Conservation (phyloP, 2,888 invertebrate species). For the Brenthis daphne region DNA sequence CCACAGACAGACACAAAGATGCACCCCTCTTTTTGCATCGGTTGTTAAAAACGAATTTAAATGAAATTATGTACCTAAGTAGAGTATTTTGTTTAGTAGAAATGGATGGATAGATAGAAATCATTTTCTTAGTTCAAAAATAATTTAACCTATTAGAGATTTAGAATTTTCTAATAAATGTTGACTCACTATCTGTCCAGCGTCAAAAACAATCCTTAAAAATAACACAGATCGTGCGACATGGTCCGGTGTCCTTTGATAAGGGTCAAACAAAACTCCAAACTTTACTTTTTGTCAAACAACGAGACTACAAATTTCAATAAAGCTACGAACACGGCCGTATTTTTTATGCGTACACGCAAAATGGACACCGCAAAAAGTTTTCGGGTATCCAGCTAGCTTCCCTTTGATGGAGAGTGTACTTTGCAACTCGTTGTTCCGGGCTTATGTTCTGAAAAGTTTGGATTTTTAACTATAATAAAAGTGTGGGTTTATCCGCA, state of each 20-base stretch:
- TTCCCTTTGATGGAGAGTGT: conserved; percentile 44
- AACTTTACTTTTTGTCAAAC: conserved; percentile 31
- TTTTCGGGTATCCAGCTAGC: conserved; percentile 46
- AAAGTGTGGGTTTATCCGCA: conserved; percentile 4
- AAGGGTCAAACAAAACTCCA: conserved; percentile 22
- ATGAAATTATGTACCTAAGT: no score
- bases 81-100: no score
- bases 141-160: no score
- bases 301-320: conserved; percentile 42
- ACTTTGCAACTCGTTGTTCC: conserved; percentile 42
- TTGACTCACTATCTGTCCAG: not conserved
- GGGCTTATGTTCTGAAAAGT: conserved; percentile 11
- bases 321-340: conserved; percentile 44
- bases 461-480: conserved; percentile 14
- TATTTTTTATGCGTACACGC: conserved; percentile 49
- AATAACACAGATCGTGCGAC: not conserved
- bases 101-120: no score
- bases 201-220: conserved; percentile 1
- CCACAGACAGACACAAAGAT: no score
- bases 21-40: no score
- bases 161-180: no score
- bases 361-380: conserved; percentile 52
- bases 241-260: conserved; percentile 7
- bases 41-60: no score
- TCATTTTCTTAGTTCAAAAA: no score